Evolutionary conservation across 2,113 vertebrate genomes (phyloP), one percentile per base, ranked within the genome.

Genomic region (Craseonycteris thonglongyai): DNA sequence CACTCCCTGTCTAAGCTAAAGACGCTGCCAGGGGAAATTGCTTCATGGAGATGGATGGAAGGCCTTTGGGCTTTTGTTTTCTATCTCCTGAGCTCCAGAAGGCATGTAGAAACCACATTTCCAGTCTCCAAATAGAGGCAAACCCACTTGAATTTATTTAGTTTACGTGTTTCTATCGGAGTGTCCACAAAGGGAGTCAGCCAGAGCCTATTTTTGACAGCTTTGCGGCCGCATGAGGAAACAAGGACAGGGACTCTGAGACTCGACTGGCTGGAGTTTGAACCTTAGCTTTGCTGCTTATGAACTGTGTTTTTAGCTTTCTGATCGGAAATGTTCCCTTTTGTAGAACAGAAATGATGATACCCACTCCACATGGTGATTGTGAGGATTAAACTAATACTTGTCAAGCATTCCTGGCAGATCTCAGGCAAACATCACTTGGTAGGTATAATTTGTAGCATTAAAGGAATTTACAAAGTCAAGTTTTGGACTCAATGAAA

Each of bases 111-210:
- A 96, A 85, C 88, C 59, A 47, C 38, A 84, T 56, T 76, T 28
- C 6, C 58, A 54, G 83, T 68, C 59, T 61, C 72, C 83, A 86
- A 92, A 84, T 85, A 82, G 65, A 95, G 84, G 74, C 33, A 69
- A 95, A 80, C 59, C 91, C 85, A 81, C 68, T 93, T 90, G 69
- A 89, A 65, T 90, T 91, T 28, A 87, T 65, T 93, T 91, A 75
- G 69, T 91, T 97, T 84, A n/a, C 92, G 89, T 75, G 75, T 79
- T 90, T 87, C 58, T 83, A 78, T 65, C 87, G 58, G 76, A 80
- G 87, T 89, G 91, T 94, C 63, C 54, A 61, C 22, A 11, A 45
- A 90, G 59, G 51, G 45, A 76, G 19, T 87, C 51, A 78, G 49
- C 86, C 78, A 51, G 74, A 83, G 63, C 30, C 7, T 88, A 7